These are phyloP conservation scores for Deroptyus accipitrinus DNA, from an alignment of 2,113 vertebrate genomes.

Conservation along the genomic window DNA sequence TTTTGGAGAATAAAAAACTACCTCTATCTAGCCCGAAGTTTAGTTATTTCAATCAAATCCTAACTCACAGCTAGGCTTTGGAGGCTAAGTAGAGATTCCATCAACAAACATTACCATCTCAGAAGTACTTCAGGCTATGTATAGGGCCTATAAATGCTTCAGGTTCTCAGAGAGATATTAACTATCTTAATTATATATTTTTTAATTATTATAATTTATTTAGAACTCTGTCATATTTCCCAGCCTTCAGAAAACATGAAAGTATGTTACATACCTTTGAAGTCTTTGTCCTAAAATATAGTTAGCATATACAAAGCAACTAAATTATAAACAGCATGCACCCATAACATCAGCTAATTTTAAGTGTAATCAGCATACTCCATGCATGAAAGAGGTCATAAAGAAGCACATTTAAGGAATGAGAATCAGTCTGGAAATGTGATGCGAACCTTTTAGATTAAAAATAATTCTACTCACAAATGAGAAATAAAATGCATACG, in stretches of 20 bases:
- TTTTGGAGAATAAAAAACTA: background rate
- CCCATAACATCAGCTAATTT: background rate
- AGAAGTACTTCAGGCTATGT: background rate
- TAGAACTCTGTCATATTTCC: background rate
- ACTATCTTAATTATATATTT: background rate
- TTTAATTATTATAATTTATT: background rate
- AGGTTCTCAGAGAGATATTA: background rate
- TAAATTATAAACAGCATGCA: background rate
- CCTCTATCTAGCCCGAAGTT: background rate
- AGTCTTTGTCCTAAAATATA: background rate
- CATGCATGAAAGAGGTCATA: background rate
- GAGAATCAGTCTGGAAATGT: background rate
- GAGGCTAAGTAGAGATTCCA: background rate
- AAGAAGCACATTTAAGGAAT: background rate
- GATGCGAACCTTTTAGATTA: background rate
- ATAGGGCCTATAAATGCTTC: background rate
- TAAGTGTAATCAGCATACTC: background rate
- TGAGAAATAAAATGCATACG: slow-evolving; percentile 22
- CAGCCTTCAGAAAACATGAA: background rate
- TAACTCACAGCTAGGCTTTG: background rate
- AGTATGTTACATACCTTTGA: background rate
- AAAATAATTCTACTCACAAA: slow-evolving; percentile 36
- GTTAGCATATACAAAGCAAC: background rate
- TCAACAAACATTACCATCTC: background rate
- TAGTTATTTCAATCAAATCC: background rate